Conservation (phyloP, 64 coral and sea anemone species). For the Montipora sp. region DNA sequence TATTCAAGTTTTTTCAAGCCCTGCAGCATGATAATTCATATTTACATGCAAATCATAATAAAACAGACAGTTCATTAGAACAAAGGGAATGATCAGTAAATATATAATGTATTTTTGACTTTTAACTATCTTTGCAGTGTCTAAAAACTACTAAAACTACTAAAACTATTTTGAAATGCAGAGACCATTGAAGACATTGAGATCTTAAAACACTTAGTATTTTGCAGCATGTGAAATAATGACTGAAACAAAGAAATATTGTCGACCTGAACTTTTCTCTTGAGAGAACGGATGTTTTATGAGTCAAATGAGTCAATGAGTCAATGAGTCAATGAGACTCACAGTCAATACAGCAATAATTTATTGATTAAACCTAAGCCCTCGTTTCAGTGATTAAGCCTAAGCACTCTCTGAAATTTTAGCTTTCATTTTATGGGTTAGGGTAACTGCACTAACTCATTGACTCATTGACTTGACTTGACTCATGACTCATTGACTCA, state of each 20-base stretch:
- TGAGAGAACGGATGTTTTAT: no score
- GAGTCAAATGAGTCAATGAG: no score
- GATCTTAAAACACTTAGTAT: not conserved
- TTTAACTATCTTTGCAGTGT: slow-evolving; percentile 18
- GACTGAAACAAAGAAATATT: slow-evolving; percentile 5
- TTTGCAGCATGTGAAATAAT: slow-evolving; percentile 34
- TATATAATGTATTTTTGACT: slow-evolving; percentile 1
- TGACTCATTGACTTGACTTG: no score
- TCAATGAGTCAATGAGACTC: no score
- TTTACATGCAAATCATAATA: not conserved
- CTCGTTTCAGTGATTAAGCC: no score
- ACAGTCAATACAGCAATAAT: no score
- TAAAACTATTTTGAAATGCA: slow-evolving; percentile 3
- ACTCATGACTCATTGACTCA: no score
- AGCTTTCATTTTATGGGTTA: no score
- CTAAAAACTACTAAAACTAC: no score
- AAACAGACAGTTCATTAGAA: not conserved
- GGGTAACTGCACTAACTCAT: no score
- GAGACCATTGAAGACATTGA: slow-evolving; percentile 1
- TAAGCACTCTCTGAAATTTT: no score
- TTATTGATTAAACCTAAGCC: no score
- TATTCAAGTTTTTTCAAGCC: slow-evolving; percentile 17
- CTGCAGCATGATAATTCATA: not conserved
- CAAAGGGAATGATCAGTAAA: slow-evolving; percentile 19
- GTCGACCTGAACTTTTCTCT: slow-evolving; percentile 20